A percentile compares a stretch with the other conserved stretches of the same genome.
These are phyloP conservation scores for Penaeus monodon DNA, from an alignment of 2,888 invertebrate genomes.

Conservation along the genomic window DNA sequence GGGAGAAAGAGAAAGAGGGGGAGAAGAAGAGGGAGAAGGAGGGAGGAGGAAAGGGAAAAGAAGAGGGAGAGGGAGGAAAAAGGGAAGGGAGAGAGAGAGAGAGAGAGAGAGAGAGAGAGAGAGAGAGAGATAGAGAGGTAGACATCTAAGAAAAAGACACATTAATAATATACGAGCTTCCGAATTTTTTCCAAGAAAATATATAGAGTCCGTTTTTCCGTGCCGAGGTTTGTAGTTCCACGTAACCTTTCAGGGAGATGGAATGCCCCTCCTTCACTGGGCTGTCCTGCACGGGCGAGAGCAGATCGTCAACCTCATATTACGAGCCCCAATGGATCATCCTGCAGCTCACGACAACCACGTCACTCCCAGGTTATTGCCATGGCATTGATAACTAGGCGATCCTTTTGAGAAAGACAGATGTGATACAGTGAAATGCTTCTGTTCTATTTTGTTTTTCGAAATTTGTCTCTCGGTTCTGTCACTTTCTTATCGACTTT, in stretches of 20 bases:
- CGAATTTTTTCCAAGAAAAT: no score
- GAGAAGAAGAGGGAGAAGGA: neutral
- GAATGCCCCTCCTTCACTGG: conserved; percentile 65
- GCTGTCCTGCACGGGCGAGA: conserved; percentile 62
- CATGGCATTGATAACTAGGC: neutral
- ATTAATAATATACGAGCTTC: no score
- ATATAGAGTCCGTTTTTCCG: no score
- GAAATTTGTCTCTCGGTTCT: no score
- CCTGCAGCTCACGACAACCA: conserved; percentile 21
- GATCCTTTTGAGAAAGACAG: neutral
- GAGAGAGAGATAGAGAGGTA: neutral
- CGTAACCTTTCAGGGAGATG: conserved; percentile 63
- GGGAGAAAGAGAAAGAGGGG: neutral
- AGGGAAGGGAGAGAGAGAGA: neutral
- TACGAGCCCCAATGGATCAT: conserved; percentile 34
- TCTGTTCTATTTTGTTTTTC: no score
- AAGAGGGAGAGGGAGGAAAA: no score
- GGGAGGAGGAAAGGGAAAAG: neutral
- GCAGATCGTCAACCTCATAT: conserved; percentile 63
- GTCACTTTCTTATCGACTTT: no score
- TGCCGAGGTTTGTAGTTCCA: neutral
- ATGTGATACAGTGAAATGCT: no score
- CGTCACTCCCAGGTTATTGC: neutral
- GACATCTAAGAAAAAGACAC: neutral
- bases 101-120: neutral